Conservation (phyloP, 2,888 invertebrate species). For the Gandaritis pyraliata region DNA sequence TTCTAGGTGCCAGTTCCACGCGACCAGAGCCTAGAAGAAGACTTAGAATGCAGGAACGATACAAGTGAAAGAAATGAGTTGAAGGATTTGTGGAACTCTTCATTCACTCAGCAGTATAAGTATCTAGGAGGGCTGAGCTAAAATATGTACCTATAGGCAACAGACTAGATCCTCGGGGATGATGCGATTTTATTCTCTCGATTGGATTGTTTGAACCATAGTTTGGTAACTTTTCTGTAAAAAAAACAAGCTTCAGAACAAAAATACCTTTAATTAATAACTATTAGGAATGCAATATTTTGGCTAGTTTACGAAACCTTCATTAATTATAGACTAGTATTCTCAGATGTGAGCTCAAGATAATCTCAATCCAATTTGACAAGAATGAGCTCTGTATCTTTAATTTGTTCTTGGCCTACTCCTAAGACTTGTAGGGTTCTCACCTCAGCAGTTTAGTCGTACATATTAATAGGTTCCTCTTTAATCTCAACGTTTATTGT, state of each 20-base stretch:
- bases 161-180: too few species aligned
- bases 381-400: neutral
- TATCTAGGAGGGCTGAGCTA: too few species aligned
- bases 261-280: constrained; percentile 1
- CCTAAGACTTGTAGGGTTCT: neutral
- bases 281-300: constrained; percentile 19
- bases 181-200: too few species aligned
- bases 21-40: too few species aligned
- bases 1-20: too few species aligned
- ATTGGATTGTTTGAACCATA: too few species aligned
- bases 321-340: neutral
- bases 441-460: constrained; percentile 26
- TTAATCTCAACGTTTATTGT: constrained; percentile 26
- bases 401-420: neutral
- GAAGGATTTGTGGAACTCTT: too few species aligned
- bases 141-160: too few species aligned
- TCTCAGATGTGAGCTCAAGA: neutral
- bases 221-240: too few species aligned
- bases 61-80: too few species aligned
- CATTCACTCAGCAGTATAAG: too few species aligned
- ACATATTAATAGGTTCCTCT: constrained; percentile 40
- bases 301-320: constrained; percentile 2
- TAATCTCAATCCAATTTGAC: neutral
- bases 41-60: too few species aligned
- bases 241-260: neutral